Evolutionary conservation across 1,140 invertebrate species (phyloP).

Genomic region (Cataglyphis hispanica): DNA sequence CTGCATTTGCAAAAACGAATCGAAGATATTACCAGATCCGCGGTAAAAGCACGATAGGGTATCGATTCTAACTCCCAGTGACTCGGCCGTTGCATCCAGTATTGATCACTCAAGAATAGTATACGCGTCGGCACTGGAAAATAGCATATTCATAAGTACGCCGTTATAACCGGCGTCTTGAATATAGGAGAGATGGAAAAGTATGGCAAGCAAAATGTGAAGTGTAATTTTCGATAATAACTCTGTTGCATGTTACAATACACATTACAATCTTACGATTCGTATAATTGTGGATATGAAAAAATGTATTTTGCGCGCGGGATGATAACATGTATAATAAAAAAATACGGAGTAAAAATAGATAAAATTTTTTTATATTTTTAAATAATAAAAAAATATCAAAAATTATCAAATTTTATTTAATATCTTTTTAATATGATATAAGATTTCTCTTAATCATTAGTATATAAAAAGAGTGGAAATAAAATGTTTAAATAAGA

Average conservation of each 20-base stretch:
- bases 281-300: not conserved
- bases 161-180: constrained; percentile 33
- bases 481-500: not conserved
- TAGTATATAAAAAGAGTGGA: not conserved
- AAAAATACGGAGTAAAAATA: not conserved
- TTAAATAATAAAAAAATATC: not conserved
- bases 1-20: constrained; percentile 26
- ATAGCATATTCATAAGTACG: constrained; percentile 63
- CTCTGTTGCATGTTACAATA: not conserved
- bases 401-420: not conserved
- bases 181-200: constrained; percentile 38
- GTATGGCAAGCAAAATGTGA: constrained; percentile 6
- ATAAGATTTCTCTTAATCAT: not conserved
- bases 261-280: constrained; percentile 8
- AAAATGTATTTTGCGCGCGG: not conserved
- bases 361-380: constrained; percentile 5
- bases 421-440: not conserved
- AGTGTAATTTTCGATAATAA: constrained; percentile 28
- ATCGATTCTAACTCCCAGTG: constrained; percentile 47
- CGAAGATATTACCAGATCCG: constrained; percentile 29
- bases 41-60: constrained; percentile 43
- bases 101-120: constrained; percentile 53
- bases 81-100: constrained; percentile 53
- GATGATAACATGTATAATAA: not conserved
- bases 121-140: constrained; percentile 46